Evolutionary conservation across 2,888 invertebrate species (phyloP), one percentile per base, ranked within the genome.

Genomic region (Chymomyza caudatula): DNA sequence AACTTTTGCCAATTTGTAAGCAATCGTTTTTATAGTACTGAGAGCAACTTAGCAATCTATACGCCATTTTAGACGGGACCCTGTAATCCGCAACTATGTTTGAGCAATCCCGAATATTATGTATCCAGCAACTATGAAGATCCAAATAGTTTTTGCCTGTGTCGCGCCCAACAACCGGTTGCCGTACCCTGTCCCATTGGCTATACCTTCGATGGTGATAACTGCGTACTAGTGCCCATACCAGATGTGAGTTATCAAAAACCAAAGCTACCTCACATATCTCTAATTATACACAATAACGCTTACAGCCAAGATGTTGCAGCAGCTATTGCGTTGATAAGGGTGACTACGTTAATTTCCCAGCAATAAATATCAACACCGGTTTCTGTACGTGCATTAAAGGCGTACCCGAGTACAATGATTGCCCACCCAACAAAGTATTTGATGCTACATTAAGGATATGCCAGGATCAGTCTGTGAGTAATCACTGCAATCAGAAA

Each of bases 141-240:
- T 53, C 55, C 73, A 2, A 60, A 80, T 2, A 84, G 80, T 54
- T 88, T 88, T 70, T 88, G 88, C 29, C n/a, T 88, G 17, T 88
- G 88, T 37, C 74, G 85, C 3, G 71, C 60, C 3, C 71, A 70
- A 0, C 53, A 74, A 3, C 73, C 78, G 1, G 51, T 76, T 0
- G 47, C 82, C 6, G 78, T 88, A 2, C 52, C 74, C 2, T 88
- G 88, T 3, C 88, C 88, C 11, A 76, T 78, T 19, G 80, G 83
- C 25, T 80, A 75, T 5, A 78, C 74, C 0, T 88, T 83, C 25
- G 69, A 82, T 67, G 54, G 53, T 1, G 5, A 17, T 0, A 2
- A 5, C 0, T 74, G 87, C 37, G 65, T 72, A 1, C 44, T 65
- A 1, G 52, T 61, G 1, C 60, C 58, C 0, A 68, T 56, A 19